A percentile compares a stretch with the other conserved stretches of the same genome.
These are phyloP conservation scores for Yoshiicerus persimilis DNA, from an alignment of 1,140 invertebrate genomes.

Conservation along the genomic window DNA sequence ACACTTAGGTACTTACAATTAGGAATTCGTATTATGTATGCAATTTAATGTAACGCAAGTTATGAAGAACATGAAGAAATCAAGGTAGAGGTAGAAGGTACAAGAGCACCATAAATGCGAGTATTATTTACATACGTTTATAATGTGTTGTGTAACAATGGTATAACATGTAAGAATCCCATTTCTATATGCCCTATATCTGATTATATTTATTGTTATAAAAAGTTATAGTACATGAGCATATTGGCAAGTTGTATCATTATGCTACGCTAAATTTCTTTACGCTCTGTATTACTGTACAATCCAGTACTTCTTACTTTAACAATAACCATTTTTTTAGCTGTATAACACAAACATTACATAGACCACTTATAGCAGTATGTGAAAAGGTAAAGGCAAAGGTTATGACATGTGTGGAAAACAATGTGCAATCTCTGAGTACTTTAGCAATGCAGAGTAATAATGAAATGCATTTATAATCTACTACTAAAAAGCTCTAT, in stretches of 20 bases:
- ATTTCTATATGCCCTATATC: neutral
- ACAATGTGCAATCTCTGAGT: neutral
- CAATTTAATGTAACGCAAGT: neutral
- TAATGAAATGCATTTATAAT: neutral
- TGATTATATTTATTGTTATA: neutral
- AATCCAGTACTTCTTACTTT: neutral
- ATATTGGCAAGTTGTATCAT: neutral
- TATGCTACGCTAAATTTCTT: neutral
- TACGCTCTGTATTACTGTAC: neutral
- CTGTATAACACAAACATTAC: neutral
- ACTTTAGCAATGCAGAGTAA: neutral
- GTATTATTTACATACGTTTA: neutral
- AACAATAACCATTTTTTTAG: neutral
- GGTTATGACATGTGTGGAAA: neutral
- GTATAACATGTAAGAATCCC: neutral
- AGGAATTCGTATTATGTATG: neutral
- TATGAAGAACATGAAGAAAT: neutral
- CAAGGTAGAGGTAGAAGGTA: conserved; percentile 16
- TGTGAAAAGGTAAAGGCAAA: conserved; percentile 10
- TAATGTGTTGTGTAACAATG: neutral
- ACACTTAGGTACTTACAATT: neutral
- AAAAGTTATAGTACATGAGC: neutral
- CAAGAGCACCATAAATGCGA: neutral
- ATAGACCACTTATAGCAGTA: neutral
- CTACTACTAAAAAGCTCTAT: neutral